Evolutionary conservation across 1,140 invertebrate species (phyloP), one percentile per base, ranked within the genome.

Genomic region (Aporrectodea caliginosa): DNA sequence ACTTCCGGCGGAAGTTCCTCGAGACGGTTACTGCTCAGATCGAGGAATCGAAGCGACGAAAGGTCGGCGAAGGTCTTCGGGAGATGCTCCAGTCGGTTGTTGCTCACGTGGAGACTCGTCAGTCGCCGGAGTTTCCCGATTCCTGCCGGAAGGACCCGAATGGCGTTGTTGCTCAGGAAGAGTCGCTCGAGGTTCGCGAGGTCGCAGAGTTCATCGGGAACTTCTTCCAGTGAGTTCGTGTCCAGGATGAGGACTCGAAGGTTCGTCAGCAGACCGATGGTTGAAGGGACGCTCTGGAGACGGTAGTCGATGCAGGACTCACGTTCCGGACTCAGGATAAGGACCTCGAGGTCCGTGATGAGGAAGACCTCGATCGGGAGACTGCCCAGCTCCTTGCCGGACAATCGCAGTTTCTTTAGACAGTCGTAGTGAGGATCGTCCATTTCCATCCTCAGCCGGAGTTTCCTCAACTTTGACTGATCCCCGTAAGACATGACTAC

Each of bases 281-380:
- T 82, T 27, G 81, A 79, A 6, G 88, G 88, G 69, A 88, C 68
- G 32, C 79, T 73, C 1, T 80, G 35, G 6, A 89, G 81, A 79
- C 84, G 85, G 80, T 85, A 88, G 75, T 84, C 84, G 72, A 88
- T 77, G 76, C 88, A 88, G 0, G 88, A 82, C 76, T 89, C 83
- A 27, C 87, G 77, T 74, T 88, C 88, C 6, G 88, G 87, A 71
- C 87, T 88, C 14, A 89, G 78, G 80, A 88, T 87, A n/a, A 89
- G 83, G 14, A 87, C 86, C 79, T 89, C 87, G 31, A 89, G 77
- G 35, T 88, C 86, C 58, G 84, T 76, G 32, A 88, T 73, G 71
- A 82, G 82, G 78, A 88, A 88, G 2, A 89, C 58, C 12, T 84
- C 84, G 14, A 80, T 79, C 0, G 87, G 85, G 12, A 88, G 68